These are phyloP conservation scores for Hirtodrosophila alboralis DNA, from an alignment of 2,888 invertebrate species.

Conservation along the genomic window DNA sequence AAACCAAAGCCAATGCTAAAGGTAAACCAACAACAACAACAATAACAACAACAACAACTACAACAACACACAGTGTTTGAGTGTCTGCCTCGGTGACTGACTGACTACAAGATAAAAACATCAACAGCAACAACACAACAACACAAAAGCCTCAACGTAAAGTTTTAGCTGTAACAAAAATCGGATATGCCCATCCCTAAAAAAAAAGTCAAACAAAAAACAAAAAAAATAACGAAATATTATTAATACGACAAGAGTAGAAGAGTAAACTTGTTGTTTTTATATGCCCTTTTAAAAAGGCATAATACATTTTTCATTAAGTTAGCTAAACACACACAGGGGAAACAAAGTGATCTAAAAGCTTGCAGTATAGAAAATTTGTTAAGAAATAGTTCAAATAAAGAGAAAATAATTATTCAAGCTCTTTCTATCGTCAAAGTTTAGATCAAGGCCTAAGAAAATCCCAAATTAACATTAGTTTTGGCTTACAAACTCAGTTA, in stretches of 20 bases:
- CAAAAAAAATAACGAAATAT: slow-evolving; percentile 37
- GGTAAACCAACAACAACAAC: slow-evolving; percentile 56
- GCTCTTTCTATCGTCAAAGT: no score
- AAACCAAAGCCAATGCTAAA: slow-evolving; percentile 66
- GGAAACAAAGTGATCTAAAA: neutral
- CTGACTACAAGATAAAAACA: slow-evolving; percentile 79
- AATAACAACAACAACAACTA: slow-evolving; percentile 30
- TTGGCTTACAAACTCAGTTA: no score
- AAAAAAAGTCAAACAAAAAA: slow-evolving; percentile 51
- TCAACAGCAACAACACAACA: slow-evolving; percentile 68
- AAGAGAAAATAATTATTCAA: no score
- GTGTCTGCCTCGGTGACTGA: slow-evolving; percentile 68
- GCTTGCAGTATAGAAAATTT: neutral
- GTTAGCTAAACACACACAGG: neutral
- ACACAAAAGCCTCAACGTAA: slow-evolving; percentile 50
- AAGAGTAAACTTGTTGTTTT: slow-evolving; percentile 26
- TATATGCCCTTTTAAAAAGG: slow-evolving; percentile 6
- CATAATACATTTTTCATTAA: neutral
- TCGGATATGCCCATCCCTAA: slow-evolving; percentile 82
- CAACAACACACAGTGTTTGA: slow-evolving; percentile 44
- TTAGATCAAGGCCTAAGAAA: no score
- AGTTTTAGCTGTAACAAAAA: slow-evolving; percentile 75
- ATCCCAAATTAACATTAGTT: no score
- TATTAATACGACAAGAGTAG: slow-evolving; percentile 39
- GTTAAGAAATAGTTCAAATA: neutral